Evolutionary conservation across 2,797 vertebrate species (phyloP), one percentile per base, ranked within the genome.

Genomic region (Falco novaeseelandiae): DNA sequence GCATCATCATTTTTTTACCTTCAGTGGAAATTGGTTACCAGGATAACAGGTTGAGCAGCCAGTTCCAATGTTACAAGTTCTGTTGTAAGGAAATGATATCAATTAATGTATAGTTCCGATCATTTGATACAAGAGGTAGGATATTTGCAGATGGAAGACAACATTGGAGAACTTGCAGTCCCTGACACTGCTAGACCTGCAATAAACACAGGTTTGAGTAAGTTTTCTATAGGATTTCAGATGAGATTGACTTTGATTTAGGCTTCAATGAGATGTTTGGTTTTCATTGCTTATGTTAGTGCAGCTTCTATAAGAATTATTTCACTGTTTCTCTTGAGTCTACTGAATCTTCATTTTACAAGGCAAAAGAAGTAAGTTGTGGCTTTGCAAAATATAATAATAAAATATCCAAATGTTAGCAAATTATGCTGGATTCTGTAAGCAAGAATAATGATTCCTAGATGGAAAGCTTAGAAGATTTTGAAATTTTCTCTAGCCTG

Each of bases 221-320:
- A 54, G 8, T 72, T 92, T 89, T 36, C 49, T 5, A 0, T 23
- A 36, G 38, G 38, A 30, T 82, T 87, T 67, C 78, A 52, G 42
- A 42, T 81, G 67, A 90, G 78, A 67, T 87, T 82, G 92, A 62
- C 66, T 84, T 93, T 76, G 89, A 79, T 83, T 70, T 69, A 61
- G 62, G 20, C 34, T 89, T 74, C 57, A 34, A 0, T n/a, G 65
- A 74, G 72, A 16, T 63, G 62, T 10, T 51, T 89, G 59, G 20
- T 72, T 89, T 79, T 87, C 38, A 13, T 40, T 40, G 63, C 67
- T 63, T 72, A 1, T 83, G 20, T 84, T 84, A 73, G 20, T 11
- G 61, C 72, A 51, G 59, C 51, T 9, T 54, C 58, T 77, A 1
- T 25, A 6, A 36, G 81, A 85, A 57, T 83, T 40, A 44, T 73